Percentiles rank a stretch among this genome's conserved stretches.
Conservation (phyloP, 2,797 vertebrate species). For the Sebastes vulpes region DNA sequence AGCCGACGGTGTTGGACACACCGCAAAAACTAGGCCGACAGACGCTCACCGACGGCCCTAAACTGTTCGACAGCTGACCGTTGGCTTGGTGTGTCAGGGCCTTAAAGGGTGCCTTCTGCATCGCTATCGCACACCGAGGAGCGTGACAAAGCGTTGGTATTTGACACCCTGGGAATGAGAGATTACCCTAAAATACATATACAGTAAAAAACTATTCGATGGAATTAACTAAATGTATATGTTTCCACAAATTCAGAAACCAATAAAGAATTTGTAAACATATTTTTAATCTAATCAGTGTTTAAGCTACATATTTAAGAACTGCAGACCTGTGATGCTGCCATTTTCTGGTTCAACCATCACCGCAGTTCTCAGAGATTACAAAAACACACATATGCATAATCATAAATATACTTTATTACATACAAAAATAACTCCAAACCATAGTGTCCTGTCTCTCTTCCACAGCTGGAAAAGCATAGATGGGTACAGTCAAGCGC, state of each 20-base stretch:
- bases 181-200: neutral
- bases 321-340: neutral
- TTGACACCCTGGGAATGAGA: too few species aligned
- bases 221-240: neutral
- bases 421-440: neutral
- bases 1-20: too few species aligned
- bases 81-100: too few species aligned
- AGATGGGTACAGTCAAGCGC: neutral
- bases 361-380: neutral
- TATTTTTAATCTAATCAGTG: neutral
- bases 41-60: too few species aligned
- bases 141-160: neutral
- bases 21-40: too few species aligned
- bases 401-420: conserved; percentile 13
- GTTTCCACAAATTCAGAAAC: neutral
- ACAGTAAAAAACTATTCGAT: neutral
- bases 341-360: neutral
- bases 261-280: neutral
- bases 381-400: conserved; percentile 16
- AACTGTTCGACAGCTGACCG: too few species aligned
- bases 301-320: neutral
- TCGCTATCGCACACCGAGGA: neutral
- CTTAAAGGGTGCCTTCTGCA: too few species aligned
- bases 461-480: conserved; percentile 40
- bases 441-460: neutral